Base-by-base conservation (phyloP, 2,113 vertebrate species). In the Sylvilagus bachmani region DNA sequence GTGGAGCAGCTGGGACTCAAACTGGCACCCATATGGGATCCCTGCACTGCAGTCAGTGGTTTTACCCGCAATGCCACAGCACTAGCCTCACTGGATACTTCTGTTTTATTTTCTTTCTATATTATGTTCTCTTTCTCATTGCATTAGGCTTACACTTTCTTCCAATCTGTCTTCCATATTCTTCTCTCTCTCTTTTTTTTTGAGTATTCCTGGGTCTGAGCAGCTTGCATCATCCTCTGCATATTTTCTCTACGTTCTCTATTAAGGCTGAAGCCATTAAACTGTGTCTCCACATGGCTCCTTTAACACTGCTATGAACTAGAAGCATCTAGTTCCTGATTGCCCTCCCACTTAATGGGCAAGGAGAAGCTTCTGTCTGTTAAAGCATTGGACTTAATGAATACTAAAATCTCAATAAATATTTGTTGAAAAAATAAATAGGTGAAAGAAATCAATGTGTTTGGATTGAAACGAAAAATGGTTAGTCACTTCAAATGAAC, bases 361-460 rank as follows among this genome's bases (percentile, higher is more conserved):
- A 77, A 36, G 14, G 3, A 70, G 7, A 9, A 81, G 51, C 22
- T 27, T 87, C 4, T 31, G 9, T n/a, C 69, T 92, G 29, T 70
- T n/a, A 58, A 49, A 79, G 19, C 10, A 49, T 17, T 75, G 16
- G 80, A 14, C 66, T 13, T 61, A 27, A 17, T 29, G 6, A 10
- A 24, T 69, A 21, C 29, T 49, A 73, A 73, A 25, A 58, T 58
- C 44, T 87, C 27, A 64, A 12, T 1, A 89, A 53, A 38, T 69
- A 69, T 27, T 74, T 78, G 58, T 64, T 93, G 87, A 49, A 85
- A 85, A 71, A 81, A n/a, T 38, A 67, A 81, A 71, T 58, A 14
- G 13, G 21, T 80, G 3, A 64, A 89, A 67, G 19, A 96, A 94
- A 89, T 33, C 5, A 71, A 3, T 44, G 33, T 51, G 22, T 49